These are phyloP conservation scores for Caranx ignobilis DNA, from an alignment of 2,113 vertebrate genomes.

Conservation along the genomic window DNA sequence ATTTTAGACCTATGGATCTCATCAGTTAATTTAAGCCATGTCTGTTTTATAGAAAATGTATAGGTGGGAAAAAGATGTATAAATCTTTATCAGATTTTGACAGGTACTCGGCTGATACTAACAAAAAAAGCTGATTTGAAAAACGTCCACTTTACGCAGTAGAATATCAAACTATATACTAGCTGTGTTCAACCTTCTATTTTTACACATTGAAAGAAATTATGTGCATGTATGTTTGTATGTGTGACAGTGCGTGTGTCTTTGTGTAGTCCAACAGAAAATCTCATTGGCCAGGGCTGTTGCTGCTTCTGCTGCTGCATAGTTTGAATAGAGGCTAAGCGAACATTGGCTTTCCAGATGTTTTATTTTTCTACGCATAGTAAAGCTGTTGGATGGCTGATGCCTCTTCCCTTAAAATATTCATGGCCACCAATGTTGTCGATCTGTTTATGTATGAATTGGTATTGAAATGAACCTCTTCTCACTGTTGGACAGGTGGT, in stretches of 20 bases:
- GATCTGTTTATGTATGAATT: constrained; percentile 47
- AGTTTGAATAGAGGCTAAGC: constrained; percentile 62
- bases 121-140: constrained; percentile 73
- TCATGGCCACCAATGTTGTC: constrained; percentile 58
- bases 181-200: constrained; percentile 79
- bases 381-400: constrained; percentile 53
- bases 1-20: constrained; percentile 77
- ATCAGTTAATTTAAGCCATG: constrained; percentile 81
- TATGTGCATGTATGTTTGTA: constrained; percentile 74
- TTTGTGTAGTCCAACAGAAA: constrained; percentile 70
- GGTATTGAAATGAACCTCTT: constrained; percentile 30
- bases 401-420: constrained; percentile 57
- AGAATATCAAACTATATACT: constrained; percentile 66
- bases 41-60: constrained; percentile 84
- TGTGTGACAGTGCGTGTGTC: constrained; percentile 66
- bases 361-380: constrained; percentile 80
- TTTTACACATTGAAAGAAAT: constrained; percentile 78
- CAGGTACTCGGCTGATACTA: constrained; percentile 70
- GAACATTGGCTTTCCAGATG: constrained; percentile 72
- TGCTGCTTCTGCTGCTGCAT: constrained; percentile 71
- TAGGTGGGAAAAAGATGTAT: constrained; percentile 71
- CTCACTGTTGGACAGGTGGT: constrained; percentile 31
- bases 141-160: constrained; percentile 78
- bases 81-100: constrained; percentile 75
- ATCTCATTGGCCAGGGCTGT: constrained; percentile 48